Evolutionary conservation across 2,797 vertebrate genomes (phyloP).

Genomic region (Silurus aristotelis): DNA sequence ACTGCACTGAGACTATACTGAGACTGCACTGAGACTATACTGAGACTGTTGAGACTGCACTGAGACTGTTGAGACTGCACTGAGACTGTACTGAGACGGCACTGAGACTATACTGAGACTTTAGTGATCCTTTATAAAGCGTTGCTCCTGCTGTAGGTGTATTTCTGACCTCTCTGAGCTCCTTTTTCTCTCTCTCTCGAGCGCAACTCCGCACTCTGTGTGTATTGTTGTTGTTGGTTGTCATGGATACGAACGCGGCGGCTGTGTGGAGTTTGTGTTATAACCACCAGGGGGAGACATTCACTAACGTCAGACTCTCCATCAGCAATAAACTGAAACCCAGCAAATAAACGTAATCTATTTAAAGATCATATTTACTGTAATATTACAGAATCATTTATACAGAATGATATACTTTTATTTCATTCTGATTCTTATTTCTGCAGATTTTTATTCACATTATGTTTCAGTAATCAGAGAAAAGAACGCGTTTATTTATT

Average conservation of each 20-base stretch:
- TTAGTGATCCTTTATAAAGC: no score
- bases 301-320: not conserved
- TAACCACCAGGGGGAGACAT: slow-evolving; percentile 1
- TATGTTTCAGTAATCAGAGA: not conserved
- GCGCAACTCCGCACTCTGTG: not conserved
- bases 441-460: no score
- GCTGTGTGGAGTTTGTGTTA: not conserved
- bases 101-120: no score
- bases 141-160: no score
- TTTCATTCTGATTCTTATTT: not conserved
- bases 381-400: not conserved
- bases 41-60: no score
- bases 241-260: slow-evolving; percentile 63
- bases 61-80: no score
- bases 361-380: not conserved
- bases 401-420: not conserved
- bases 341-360: not conserved
- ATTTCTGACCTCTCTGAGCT: no score
- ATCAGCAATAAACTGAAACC: not conserved
- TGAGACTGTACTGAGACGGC: no score
- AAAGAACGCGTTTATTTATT: not conserved
- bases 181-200: no score
- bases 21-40: no score
- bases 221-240: slow-evolving; percentile 71
- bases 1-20: no score